Conservation (phyloP, 2,113 vertebrate species). For the Pedionomus torquatus region DNA sequence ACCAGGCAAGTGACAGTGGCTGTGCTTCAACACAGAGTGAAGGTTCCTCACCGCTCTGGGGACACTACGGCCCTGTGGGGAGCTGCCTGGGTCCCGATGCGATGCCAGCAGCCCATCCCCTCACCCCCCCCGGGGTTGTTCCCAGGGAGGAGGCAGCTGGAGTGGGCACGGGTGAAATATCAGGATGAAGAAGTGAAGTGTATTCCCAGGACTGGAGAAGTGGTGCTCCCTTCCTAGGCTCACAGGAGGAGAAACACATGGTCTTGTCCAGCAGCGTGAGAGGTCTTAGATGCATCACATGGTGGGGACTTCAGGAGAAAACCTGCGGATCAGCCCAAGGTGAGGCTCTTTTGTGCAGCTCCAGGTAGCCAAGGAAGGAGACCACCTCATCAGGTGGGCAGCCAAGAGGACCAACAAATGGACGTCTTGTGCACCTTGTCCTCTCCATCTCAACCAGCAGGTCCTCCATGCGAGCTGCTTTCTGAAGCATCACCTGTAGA, state of each 20-base stretch:
- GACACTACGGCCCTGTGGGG: background rate
- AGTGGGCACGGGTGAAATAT: background rate
- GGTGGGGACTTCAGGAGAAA: background rate
- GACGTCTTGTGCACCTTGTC: background rate
- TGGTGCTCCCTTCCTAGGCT: background rate
- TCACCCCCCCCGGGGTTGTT: too few species aligned
- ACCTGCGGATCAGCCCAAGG: background rate
- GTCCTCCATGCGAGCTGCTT: background rate
- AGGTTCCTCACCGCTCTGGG: background rate
- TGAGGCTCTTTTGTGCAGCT: background rate
- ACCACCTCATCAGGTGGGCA: background rate
- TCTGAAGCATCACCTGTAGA: background rate
- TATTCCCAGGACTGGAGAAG: background rate
- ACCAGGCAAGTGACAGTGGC: background rate
- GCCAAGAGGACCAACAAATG: too few species aligned
- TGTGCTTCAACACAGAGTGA: background rate
- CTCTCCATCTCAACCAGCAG: background rate
- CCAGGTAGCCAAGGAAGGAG: background rate
- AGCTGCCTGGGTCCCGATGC: fast-evolving
- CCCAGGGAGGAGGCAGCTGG: background rate
- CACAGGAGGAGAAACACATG: background rate
- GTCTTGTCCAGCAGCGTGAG: background rate
- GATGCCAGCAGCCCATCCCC: background rate
- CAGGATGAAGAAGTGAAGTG: background rate
- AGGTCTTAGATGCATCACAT: fast-evolving